Conservation (phyloP, 2,888 invertebrate species). For the Apodemia hepburni region DNA sequence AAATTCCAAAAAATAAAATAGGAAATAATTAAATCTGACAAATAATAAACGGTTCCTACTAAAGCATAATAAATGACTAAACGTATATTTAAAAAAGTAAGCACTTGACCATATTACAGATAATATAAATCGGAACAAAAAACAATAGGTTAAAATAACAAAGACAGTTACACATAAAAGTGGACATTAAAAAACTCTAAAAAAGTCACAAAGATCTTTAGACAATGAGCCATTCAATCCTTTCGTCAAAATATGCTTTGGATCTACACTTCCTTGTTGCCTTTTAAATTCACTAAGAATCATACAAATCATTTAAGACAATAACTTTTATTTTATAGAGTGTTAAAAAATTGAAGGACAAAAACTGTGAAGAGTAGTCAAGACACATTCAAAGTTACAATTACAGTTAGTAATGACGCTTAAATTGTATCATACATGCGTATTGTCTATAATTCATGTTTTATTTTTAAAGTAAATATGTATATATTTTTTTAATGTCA, state of each 20-base stretch:
- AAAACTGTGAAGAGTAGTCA: not conserved
- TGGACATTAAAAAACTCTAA: conserved; percentile 49
- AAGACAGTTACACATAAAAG: conserved; percentile 41
- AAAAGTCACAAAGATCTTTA: conserved; percentile 54
- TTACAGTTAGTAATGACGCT: not conserved
- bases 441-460: no score
- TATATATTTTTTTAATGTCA: no score
- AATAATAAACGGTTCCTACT: not conserved
- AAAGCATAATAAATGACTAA: not conserved
- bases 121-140: conserved; percentile 59
- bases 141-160: conserved; percentile 61
- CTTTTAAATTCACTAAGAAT: conserved; percentile 63
- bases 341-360: conserved; percentile 13
- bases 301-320: conserved; percentile 41
- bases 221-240: conserved; percentile 72
- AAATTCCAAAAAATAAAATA: no score
- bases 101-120: conserved; percentile 65
- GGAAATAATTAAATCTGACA: no score
- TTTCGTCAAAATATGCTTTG: conserved; percentile 71
- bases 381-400: not conserved
- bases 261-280: conserved; percentile 75
- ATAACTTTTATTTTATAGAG: conserved; percentile 31
- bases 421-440: no score
- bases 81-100: conserved; percentile 41
- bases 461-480: no score